Evolutionary conservation across 2,797 vertebrate species (phyloP), one percentile per base, ranked within the genome.

Genomic region (Propithecus perrieri): DNA sequence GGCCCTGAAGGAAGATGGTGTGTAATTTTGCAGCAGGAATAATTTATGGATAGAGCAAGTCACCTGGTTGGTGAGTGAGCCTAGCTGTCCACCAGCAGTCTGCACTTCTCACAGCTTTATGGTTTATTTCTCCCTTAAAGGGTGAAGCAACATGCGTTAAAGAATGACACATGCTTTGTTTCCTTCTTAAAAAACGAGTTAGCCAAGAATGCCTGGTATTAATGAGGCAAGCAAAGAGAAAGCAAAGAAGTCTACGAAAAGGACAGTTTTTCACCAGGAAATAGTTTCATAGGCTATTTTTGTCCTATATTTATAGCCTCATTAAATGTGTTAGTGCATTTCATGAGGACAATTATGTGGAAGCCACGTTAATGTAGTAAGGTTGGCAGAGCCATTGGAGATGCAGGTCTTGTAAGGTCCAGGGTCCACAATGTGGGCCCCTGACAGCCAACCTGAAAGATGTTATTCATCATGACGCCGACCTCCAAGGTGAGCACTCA

Each of bases 301-400:
- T 30, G 26, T 72, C 48, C 79, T 50, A 33, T 90, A 95, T 94
- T 97, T 90, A 97, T 80, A 94, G 93, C 78, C 91, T 97, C 91
- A 83, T 96, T 89, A 95, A 89, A 67, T 61, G 79, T 79, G 89
- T 91, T 89, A 38, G 89, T 71, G 92, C 48, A 0, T 55, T 96
- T 97, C 92, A 85, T 59, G 63, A 89, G 65, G 79, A 94, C 96
- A 91, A 93, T 92, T 61, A 91, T 59, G 88, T 30, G 3, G 4
- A 50, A 85, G 78, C 1, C 0, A 53, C 7, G 5, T 67, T 59
- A 43, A 55, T 2, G 14, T 22, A 24, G 3, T 4, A 12, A 46
- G 41, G 72, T 57, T 48, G 59, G 41, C 33, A 84, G 35, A 85
- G 50, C 53, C 13, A 0, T 3, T 2, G 0, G 0, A 33, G 57